phyloP scores from a whole-genome alignment of 2,888 invertebrate species.

The Drosophila borealis region DNA sequence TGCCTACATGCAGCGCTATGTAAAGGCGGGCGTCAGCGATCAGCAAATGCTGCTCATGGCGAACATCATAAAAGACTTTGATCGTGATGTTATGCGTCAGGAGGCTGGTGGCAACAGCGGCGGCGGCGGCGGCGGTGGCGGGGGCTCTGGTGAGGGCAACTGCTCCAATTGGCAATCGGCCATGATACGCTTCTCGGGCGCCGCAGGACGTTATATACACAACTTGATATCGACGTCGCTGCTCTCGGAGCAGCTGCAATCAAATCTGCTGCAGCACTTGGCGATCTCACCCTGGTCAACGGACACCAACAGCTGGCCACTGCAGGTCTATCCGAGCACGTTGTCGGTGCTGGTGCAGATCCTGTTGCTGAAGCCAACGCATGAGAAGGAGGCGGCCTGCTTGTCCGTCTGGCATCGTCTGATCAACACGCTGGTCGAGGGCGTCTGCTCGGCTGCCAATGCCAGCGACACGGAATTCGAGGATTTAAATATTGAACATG shows the following conservation, averaged over 20 bases:
- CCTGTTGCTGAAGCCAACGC: constrained; percentile 91
- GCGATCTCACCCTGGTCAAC: constrained; percentile 91
- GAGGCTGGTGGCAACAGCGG: constrained; percentile 87
- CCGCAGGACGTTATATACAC: constrained; percentile 85
- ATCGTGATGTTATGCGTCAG: constrained; percentile 93
- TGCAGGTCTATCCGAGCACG: constrained; percentile 92
- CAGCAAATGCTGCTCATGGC: constrained; percentile 95
- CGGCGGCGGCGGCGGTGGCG: constrained; percentile 8
- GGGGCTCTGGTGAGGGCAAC: constrained; percentile 30
- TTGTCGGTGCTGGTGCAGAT: constrained; percentile 94
- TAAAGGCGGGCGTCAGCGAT: constrained; percentile 90
- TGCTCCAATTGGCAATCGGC: constrained; percentile 84
- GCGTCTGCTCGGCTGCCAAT: constrained; percentile 86
- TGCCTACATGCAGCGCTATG: constrained; percentile 88
- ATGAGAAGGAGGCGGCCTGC: constrained; percentile 95
- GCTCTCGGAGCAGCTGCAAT: constrained; percentile 89
- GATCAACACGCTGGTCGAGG: constrained; percentile 94
- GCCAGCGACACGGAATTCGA: constrained; percentile 83
- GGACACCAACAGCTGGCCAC: constrained; percentile 90
- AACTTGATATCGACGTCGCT: constrained; percentile 91
- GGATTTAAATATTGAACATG: constrained; percentile 98
- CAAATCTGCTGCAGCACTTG: constrained; percentile 89
- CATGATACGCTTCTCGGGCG: constrained; percentile 84
- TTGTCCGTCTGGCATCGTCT: constrained; percentile 96
- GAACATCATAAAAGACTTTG: constrained; percentile 95